Evolutionary conservation across 1,140 invertebrate species (phyloP).

Genomic region (Drosophila arawakana): DNA sequence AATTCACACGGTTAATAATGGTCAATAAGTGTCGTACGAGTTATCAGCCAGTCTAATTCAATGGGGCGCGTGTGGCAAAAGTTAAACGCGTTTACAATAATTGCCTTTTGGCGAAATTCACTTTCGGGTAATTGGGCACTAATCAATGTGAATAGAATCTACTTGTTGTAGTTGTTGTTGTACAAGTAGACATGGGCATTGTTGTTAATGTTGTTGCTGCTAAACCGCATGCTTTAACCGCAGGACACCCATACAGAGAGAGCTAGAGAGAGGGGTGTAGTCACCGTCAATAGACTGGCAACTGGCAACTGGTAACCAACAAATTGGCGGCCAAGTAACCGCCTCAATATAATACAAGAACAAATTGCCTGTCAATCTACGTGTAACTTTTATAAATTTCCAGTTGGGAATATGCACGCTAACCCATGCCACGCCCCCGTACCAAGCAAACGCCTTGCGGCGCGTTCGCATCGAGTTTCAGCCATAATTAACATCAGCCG

Average conservation of each 20-base stretch:
- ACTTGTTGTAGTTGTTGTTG: background rate
- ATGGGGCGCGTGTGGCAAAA: slow-evolving; percentile 28
- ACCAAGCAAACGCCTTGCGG: slow-evolving; percentile 19
- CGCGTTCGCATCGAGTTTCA: slow-evolving; percentile 32
- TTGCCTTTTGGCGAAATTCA: slow-evolving; percentile 74
- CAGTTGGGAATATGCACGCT: slow-evolving; percentile 45
- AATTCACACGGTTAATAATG: slow-evolving; percentile 22
- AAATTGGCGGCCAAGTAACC: slow-evolving; percentile 51
- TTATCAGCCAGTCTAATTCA: slow-evolving; percentile 44
- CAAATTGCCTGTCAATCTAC: slow-evolving; percentile 82
- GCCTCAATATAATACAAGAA: slow-evolving; percentile 66
- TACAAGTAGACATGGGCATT: slow-evolving; percentile 2
- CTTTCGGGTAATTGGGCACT: slow-evolving; percentile 77
- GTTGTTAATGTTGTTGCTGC: slow-evolving; percentile 25
- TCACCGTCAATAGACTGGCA: slow-evolving; percentile 53
- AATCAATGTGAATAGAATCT: slow-evolving; percentile 70
- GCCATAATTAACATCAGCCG: slow-evolving; percentile 72
- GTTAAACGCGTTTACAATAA: slow-evolving; percentile 78
- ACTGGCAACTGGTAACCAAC: slow-evolving; percentile 24
- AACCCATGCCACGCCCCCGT: background rate
- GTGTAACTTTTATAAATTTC: slow-evolving; percentile 82
- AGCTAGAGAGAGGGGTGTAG: background rate
- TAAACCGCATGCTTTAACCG: slow-evolving; percentile 53
- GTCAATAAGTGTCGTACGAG: slow-evolving; percentile 27
- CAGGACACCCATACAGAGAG: slow-evolving; percentile 24